Evolutionary conservation across 1,140 invertebrate species (phyloP).

Genomic region (Idris sp.): DNA sequence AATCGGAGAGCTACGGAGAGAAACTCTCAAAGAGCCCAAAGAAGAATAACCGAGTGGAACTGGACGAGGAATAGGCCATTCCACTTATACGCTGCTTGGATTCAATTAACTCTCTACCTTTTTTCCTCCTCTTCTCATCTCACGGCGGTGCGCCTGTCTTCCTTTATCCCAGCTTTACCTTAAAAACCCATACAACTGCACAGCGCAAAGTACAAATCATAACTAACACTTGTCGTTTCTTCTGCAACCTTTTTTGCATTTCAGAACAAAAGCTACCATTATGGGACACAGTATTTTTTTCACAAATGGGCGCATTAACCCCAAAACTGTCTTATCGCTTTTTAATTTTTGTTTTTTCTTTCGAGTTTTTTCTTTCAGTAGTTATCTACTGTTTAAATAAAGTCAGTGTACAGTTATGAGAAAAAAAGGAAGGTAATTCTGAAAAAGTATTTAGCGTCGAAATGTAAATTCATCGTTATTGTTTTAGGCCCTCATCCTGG

Average conservation of each 20-base stretch:
- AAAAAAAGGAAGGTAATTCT: too few relatives aligned
- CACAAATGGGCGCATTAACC: slow-evolving; percentile 10
- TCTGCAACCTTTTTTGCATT: slow-evolving; percentile 27
- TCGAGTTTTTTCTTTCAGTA: too few relatives aligned
- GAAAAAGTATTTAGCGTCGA: slow-evolving; percentile 18
- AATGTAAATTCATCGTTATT: slow-evolving; percentile 43
- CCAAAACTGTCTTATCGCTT: too few relatives aligned
- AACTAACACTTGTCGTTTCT: slow-evolving; percentile 50
- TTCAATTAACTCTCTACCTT: slow-evolving; percentile 78
- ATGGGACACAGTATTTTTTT: slow-evolving; percentile 7
- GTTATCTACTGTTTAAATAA: too few relatives aligned
- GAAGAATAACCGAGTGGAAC: slow-evolving; percentile 71
- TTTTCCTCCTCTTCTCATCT: slow-evolving; percentile 69
- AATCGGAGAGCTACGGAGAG: too few relatives aligned
- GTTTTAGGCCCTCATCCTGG: slow-evolving; percentile 38
- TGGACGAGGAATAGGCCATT: slow-evolving; percentile 75
- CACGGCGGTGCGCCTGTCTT: slow-evolving; percentile 62
- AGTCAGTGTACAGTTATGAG: too few relatives aligned
- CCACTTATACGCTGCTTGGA: slow-evolving; percentile 79
- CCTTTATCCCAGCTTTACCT: slow-evolving; percentile 64
- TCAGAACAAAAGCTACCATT: slow-evolving; percentile 22
- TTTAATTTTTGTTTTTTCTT: too few relatives aligned
- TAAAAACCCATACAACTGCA: slow-evolving; percentile 37
- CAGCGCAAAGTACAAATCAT: slow-evolving; percentile 50
- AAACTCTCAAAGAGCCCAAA: slow-evolving; percentile 70